Conservation (phyloP, 1,140 invertebrate genomes). For the Nasonia longicornis region DNA sequence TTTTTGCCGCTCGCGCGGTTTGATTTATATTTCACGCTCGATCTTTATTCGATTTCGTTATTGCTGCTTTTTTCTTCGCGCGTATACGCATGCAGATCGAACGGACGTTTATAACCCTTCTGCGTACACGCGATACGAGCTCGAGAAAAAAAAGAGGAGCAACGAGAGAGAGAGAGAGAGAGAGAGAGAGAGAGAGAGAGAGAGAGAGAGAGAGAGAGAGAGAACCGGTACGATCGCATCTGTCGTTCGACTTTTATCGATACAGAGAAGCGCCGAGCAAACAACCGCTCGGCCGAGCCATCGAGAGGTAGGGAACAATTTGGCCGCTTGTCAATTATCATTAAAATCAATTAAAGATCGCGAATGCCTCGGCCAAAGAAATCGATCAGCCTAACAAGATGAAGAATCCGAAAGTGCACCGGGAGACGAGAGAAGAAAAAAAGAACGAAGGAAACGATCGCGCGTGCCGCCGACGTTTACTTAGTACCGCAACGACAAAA, state of each 20-base stretch:
- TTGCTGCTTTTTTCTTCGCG: background rate
- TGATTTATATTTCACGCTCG: slow-evolving; percentile 39
- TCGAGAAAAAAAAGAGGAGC: background rate
- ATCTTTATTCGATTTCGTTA: slow-evolving; percentile 5
- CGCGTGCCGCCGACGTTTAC: slow-evolving; percentile 25
- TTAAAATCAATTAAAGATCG: slow-evolving; percentile 47
- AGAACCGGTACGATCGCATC: background rate
- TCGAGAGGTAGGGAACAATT: slow-evolving; percentile 36
- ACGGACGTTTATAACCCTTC: background rate
- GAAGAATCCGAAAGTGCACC: slow-evolving; percentile 27
- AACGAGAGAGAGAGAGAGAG: background rate
- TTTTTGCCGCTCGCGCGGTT: background rate
- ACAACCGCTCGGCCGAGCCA: background rate
- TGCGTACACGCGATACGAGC: background rate
- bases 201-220: no score
- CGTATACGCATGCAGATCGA: background rate
- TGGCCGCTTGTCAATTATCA: slow-evolving; percentile 47
- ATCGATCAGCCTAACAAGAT: slow-evolving; percentile 46
- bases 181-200: no score
- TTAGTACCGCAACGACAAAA: slow-evolving; percentile 29
- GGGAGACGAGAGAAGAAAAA: background rate
- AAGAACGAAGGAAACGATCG: slow-evolving; percentile 16
- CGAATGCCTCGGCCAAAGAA: slow-evolving; percentile 35
- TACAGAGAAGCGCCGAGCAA: slow-evolving; percentile 14
- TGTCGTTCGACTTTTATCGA: background rate